phyloP scores from a whole-genome alignment of 2,888 invertebrate species.

The Pomacea canaliculata region DNA sequence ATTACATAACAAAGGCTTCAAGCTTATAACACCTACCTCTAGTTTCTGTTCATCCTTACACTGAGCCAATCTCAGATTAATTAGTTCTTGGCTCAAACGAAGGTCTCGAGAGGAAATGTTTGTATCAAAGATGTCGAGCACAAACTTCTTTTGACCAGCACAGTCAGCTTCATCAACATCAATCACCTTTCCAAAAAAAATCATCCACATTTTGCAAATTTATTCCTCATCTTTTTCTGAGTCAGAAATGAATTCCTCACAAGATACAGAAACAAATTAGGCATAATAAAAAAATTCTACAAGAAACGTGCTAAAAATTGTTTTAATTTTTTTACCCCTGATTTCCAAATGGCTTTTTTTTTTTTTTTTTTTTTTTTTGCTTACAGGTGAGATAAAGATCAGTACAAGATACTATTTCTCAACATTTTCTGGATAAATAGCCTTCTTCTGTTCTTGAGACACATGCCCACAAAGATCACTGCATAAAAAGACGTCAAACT shows the following conservation, averaged over 20 bases:
- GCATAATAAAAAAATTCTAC: background rate
- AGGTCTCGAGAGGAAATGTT: constrained; percentile 37
- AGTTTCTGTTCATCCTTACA: background rate
- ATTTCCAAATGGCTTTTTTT: too few species aligned
- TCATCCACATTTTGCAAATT: too few species aligned
- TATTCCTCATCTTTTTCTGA: too few species aligned
- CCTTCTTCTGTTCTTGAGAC: too few species aligned
- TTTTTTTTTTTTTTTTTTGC: too few species aligned
- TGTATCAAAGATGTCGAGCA: constrained; percentile 50
- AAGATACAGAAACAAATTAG: too few species aligned
- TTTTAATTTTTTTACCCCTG: background rate
- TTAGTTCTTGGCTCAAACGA: constrained; percentile 52
- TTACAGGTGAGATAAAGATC: too few species aligned
- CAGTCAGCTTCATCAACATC: constrained; percentile 30
- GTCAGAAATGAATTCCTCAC: too few species aligned
- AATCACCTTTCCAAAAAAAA: constrained; percentile 31
- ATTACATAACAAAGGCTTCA: too few species aligned
- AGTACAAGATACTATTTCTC: background rate
- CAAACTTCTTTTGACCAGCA: constrained; percentile 46
- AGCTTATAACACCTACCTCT: too few species aligned
- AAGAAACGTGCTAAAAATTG: background rate
- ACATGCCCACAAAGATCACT: too few species aligned
- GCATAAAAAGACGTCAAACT: too few species aligned
- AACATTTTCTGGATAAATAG: background rate
- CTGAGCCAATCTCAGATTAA: constrained; percentile 42